phyloP scores from a whole-genome alignment of 2,113 vertebrate genomes.

The Pangasianodon hypophthalmus region DNA sequence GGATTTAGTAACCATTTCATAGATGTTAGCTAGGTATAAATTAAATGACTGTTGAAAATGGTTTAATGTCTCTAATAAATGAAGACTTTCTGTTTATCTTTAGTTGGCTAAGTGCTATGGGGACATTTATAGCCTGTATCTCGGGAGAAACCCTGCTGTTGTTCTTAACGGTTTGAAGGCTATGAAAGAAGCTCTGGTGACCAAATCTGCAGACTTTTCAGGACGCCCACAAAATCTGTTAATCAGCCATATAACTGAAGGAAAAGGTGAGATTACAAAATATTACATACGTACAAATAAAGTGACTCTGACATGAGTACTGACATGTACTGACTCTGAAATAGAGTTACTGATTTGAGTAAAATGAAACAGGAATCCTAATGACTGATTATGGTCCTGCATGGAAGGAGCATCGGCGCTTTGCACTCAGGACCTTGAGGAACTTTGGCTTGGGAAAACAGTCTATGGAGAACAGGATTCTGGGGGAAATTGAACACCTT shows the following conservation, averaged over 20 bases:
- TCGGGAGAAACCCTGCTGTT: constrained; percentile 64
- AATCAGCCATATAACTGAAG: constrained; percentile 30
- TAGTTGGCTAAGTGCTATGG: constrained; percentile 69
- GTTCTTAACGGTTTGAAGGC: constrained; percentile 62
- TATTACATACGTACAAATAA: constrained; percentile 5
- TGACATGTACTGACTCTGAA: constrained; percentile 61
- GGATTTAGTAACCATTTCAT: neutral
- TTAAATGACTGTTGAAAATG: neutral
- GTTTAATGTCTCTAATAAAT: neutral
- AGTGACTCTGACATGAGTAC: neutral
- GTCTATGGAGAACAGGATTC: constrained; percentile 74
- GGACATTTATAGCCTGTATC: constrained; percentile 66
- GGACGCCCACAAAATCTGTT: constrained; percentile 68
- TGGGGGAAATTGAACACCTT: constrained; percentile 63
- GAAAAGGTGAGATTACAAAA: constrained; percentile 54
- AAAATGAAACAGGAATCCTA: constrained; percentile 63
- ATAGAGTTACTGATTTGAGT: neutral
- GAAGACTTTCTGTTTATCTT: neutral
- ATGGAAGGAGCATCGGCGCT: constrained; percentile 77
- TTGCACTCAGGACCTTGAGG: constrained; percentile 71
- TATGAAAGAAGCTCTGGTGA: constrained; percentile 68
- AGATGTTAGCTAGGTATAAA: neutral
- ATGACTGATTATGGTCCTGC: constrained; percentile 49
- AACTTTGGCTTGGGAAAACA: constrained; percentile 80
- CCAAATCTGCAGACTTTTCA: constrained; percentile 65